A percentile compares a stretch with the other conserved stretches of the same genome.
Evolutionary conservation across 2,797 vertebrate species (phyloP).

Genomic region (Zonotrichia albicollis): DNA sequence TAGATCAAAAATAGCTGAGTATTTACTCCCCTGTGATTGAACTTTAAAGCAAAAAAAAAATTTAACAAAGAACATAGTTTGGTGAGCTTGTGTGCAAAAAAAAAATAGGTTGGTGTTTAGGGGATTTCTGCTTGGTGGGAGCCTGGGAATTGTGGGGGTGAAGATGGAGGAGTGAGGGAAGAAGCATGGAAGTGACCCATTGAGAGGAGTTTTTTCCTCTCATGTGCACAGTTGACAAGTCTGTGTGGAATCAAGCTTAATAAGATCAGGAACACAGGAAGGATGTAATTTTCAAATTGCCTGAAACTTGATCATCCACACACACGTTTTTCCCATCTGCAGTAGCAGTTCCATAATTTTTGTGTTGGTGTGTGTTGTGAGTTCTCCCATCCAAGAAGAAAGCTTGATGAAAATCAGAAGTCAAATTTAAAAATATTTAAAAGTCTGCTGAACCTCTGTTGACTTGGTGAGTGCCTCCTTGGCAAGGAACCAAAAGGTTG

Average conservation of each 20-base stretch:
- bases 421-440: not conserved
- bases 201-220: not conserved
- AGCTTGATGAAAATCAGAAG: not conserved
- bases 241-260: not conserved
- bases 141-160: not conserved
- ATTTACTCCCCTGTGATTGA: not conserved
- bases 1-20: not conserved
- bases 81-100: not conserved
- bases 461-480: not conserved
- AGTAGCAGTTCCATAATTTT: not conserved
- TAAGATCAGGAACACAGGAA: not conserved
- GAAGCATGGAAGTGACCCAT: not conserved
- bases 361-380: not conserved
- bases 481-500: not conserved
- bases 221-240: not conserved
- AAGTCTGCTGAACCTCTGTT: not conserved
- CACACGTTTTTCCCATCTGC: not conserved
- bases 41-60: not conserved
- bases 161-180: not conserved
- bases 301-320: not conserved
- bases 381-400: not conserved
- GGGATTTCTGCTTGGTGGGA: not conserved
- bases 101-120: not conserved
- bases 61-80: not conserved
- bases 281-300: not conserved